Conservation (phyloP, 2,888 invertebrate species). For the Anaspis maculata region DNA sequence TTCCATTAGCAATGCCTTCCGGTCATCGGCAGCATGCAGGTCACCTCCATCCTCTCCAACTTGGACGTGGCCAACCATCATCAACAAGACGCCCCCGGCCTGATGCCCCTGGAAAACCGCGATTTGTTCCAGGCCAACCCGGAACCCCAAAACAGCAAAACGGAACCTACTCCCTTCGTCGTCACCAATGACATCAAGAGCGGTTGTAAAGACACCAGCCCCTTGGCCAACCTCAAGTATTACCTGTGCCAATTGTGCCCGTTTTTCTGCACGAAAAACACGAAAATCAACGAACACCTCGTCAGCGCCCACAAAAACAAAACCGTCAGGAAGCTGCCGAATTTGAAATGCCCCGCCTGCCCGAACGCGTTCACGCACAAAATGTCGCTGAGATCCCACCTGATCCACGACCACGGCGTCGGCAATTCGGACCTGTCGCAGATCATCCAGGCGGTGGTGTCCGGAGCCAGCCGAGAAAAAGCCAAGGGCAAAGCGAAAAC, state of each 20-base stretch:
- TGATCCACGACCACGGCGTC: conserved; percentile 62
- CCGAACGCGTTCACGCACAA: conserved; percentile 55
- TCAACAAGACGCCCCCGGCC: conserved; percentile 4
- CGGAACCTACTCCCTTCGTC: no score
- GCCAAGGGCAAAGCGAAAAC: conserved; percentile 15
- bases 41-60: conserved; percentile 35
- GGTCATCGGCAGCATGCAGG: conserved; percentile 34
- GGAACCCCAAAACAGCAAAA: conserved; percentile 13
- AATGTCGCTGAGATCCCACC: conserved; percentile 54
- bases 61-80: conserved; percentile 20
- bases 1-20: no score
- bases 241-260: conserved; percentile 39
- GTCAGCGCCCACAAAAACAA: conserved; percentile 44
- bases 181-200: no score
- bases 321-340: conserved; percentile 46
- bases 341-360: conserved; percentile 60
- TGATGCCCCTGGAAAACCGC: conserved; percentile 24
- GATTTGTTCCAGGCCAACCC: conserved; percentile 26
- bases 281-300: conserved; percentile 36
- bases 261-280: conserved; percentile 36
- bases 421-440: conserved; percentile 50
- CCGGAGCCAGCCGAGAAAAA: conserved; percentile 32
- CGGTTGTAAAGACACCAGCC: no score
- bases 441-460: conserved; percentile 49
- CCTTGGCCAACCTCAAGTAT: conserved; percentile 27